These are phyloP conservation scores for Leptatherina wallacei DNA, from an alignment of 2,797 vertebrate genomes.

Conservation along the genomic window DNA sequence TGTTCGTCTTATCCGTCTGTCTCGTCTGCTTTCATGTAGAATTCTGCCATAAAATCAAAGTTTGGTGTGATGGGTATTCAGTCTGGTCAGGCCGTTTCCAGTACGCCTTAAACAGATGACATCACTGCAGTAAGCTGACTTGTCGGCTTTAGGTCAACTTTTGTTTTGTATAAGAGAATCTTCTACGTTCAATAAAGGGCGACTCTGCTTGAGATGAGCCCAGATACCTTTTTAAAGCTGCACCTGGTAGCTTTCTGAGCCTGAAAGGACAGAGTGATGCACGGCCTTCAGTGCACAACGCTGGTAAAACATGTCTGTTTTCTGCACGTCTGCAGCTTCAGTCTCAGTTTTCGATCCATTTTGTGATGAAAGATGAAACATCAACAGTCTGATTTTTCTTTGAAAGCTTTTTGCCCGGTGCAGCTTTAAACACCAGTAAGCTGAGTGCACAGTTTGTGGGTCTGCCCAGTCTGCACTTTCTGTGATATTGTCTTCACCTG, in stretches of 20 bases:
- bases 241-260: background rate
- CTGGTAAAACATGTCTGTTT: constrained; percentile 24
- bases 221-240: background rate
- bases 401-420: constrained; percentile 14
- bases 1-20: constrained; percentile 31
- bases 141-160: constrained; percentile 12
- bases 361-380: constrained; percentile 23
- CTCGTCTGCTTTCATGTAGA: constrained; percentile 24
- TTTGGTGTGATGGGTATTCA: constrained; percentile 20
- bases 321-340: constrained; percentile 18
- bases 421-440: constrained; percentile 28
- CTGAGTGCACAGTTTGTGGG: constrained; percentile 46
- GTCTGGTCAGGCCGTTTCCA: constrained; percentile 18
- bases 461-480: constrained; percentile 55
- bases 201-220: background rate
- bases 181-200: background rate
- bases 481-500: constrained; percentile 41
- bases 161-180: background rate
- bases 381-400: background rate
- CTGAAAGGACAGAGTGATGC: background rate
- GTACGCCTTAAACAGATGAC: constrained; percentile 57
- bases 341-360: constrained; percentile 6
- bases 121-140: background rate
- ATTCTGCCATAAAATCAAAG: constrained; percentile 5
- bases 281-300: background rate